Evolutionary conservation across 92 coral and sea anemone genomes (phyloP), one percentile per base, ranked within the genome.

Genomic region (Palythoa caribaeorum): DNA sequence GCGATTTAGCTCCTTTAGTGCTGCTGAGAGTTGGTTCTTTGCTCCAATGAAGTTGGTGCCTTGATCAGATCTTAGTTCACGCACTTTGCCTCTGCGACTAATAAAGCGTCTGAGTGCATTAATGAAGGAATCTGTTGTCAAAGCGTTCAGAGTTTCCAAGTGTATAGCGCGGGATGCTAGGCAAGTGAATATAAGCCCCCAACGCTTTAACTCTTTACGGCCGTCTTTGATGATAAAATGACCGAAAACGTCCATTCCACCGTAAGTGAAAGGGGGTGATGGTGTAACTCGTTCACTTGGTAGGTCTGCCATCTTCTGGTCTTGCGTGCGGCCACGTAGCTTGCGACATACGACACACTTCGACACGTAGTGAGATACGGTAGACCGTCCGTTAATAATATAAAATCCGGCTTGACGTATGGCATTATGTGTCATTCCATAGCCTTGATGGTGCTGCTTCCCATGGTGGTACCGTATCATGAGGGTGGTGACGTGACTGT

Each of bases 111-210:
- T 38, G 53, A 91, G 93, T 19, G 93, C 91, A 14, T 91, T 91
- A 37, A 88, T 91, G 71, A 91, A 91, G 13, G 93, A 84, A 66
- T 91, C 91, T 48, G 93, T 78, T 40, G 83, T 88, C 93, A 87
- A 87, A 8, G 83, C 63, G 71, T 87, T 91, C 77, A 91, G 71
- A 17, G 91, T 91, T 50, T 91, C 88, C 38, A 91, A 80, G 79
- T 91, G 90, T n/a, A 81, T 78, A 11, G 84, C 84, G 17, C 76
- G 83, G 60, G 84, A 86, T 59, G 80, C 63, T 68, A 87, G 77
- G 71, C 93, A 91, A n/a, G 86, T 87, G 89, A 91, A 91, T 66
- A 87, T 90, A 5, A 81, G 62, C 62, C 90, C 93, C 87, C 84
- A 90, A 13, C 75, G 83, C 83, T 87, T 87, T 15, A 90, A 28